These are phyloP conservation scores for Pseudanteris insignis DNA, from an alignment of 2,888 invertebrate species.

Conservation along the genomic window DNA sequence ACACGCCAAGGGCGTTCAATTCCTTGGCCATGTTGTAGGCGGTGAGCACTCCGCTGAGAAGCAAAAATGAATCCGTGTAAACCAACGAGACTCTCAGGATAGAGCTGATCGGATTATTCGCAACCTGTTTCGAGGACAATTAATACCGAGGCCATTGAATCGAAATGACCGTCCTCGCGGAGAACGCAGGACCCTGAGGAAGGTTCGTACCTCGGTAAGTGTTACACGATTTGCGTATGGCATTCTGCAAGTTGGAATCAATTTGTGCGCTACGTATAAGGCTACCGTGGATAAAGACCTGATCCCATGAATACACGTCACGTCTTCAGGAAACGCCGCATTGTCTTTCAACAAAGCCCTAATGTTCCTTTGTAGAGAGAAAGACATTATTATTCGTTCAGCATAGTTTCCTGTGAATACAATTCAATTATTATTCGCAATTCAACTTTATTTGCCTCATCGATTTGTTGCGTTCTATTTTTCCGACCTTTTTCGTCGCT, in stretches of 20 bases:
- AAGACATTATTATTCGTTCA: constrained; percentile 68
- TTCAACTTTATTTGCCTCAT: constrained; percentile 23
- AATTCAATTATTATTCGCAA: constrained; percentile 37
- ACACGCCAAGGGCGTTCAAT: constrained; percentile 68
- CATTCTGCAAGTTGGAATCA: constrained; percentile 72
- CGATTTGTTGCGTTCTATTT: constrained; percentile 16
- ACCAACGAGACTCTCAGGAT: constrained; percentile 73
- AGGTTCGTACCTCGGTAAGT: constrained; percentile 70
- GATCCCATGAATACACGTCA: constrained; percentile 77
- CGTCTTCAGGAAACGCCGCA: constrained; percentile 65
- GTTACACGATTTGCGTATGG: constrained; percentile 73
- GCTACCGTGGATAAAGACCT: constrained; percentile 73
- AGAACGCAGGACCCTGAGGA: constrained; percentile 42
- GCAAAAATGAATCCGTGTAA: constrained; percentile 75
- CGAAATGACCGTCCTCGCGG: constrained; percentile 44
- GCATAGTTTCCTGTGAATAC: constrained; percentile 58
- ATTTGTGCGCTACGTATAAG: constrained; percentile 74
- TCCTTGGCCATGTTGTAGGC: constrained; percentile 72
- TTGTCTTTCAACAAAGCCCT: constrained; percentile 70
- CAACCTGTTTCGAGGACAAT: constrained; percentile 63
- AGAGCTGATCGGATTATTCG: constrained; percentile 71
- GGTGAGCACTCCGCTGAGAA: constrained; percentile 74
- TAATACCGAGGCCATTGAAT: constrained; percentile 49
- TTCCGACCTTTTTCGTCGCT: constrained; percentile 56
- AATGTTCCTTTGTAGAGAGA: constrained; percentile 75